Percentiles rank a stretch among this genome's conserved stretches.
Conservation (phyloP, 2,888 invertebrate genomes). For the Drosophila histrio region DNA sequence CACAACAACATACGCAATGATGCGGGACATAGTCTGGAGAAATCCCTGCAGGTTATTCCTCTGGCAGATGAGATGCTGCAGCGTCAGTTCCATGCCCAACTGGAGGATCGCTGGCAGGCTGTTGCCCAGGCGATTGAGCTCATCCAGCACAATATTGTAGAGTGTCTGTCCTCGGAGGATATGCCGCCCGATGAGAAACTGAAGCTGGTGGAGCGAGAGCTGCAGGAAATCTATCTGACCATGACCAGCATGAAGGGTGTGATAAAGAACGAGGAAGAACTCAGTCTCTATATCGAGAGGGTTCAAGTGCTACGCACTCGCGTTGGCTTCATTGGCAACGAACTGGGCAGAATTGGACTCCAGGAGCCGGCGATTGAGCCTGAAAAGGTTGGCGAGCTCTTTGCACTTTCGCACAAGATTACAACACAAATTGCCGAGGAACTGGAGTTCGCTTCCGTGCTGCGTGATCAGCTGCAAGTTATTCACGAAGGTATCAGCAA, state of each 20-base stretch:
- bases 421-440: constrained; percentile 91
- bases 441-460: constrained; percentile 89
- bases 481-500: constrained; percentile 90
- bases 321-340: constrained; percentile 91
- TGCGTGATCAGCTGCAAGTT: constrained; percentile 90
- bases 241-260: constrained; percentile 90
- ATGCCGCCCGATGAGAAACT: constrained; percentile 91
- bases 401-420: constrained; percentile 89
- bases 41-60: constrained; percentile 90
- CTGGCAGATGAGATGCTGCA: constrained; percentile 94
- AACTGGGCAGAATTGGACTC: constrained; percentile 90
- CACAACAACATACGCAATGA: constrained; percentile 91
- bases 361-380: constrained; percentile 89
- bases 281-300: constrained; percentile 91
- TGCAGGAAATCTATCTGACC: constrained; percentile 89
- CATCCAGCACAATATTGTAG: constrained; percentile 88
- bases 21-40: constrained; percentile 90
- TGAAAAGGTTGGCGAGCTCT: constrained; percentile 90
- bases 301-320: constrained; percentile 90
- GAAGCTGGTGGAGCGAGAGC: constrained; percentile 89
- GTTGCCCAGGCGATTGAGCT: constrained; percentile 87
- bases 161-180: constrained; percentile 89
- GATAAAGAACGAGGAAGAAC: constrained; percentile 92
- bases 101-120: constrained; percentile 91
- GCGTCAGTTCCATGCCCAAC: constrained; percentile 90